Percentiles rank a stretch among this genome's conserved stretches.
phyloP scores from a whole-genome alignment of 2,888 invertebrate species.

The Idaea dimidiata region DNA sequence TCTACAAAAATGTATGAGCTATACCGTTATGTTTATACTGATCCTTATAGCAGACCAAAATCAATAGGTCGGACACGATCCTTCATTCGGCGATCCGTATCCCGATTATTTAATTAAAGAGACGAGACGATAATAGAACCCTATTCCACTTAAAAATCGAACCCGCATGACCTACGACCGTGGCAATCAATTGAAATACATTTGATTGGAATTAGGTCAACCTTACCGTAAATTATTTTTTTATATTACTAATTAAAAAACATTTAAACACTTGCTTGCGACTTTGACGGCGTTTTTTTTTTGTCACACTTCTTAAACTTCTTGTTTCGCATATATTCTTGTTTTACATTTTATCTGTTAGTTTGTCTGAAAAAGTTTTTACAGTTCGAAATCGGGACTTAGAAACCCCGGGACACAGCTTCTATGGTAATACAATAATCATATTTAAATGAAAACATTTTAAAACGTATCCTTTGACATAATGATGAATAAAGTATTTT shows the following conservation, averaged over 20 bases:
- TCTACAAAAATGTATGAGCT: not conserved
- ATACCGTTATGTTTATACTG: not conserved
- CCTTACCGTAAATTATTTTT: constrained; percentile 55
- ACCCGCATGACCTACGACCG: constrained; percentile 44
- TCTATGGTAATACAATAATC: too few species aligned
- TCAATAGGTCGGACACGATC: constrained; percentile 1
- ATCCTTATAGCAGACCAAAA: not conserved
- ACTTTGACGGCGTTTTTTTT: not conserved
- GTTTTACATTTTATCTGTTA: too few species aligned
- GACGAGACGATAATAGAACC: constrained; percentile 17
- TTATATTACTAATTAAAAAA: not conserved
- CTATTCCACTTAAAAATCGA: constrained; percentile 18
- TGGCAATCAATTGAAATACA: constrained; percentile 54
- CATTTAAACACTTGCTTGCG: not conserved
- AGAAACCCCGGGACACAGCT: too few species aligned
- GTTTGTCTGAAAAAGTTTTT: too few species aligned
- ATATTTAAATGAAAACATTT: not conserved
- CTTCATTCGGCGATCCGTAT: constrained; percentile 6
- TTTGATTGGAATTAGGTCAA: constrained; percentile 53
- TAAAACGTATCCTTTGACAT: not conserved
- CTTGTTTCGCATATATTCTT: too few species aligned
- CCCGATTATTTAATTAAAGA: constrained; percentile 13
- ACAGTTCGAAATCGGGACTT: too few species aligned
- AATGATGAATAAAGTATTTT: not conserved
- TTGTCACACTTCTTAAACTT: too few species aligned